A percentile compares a stretch with the other conserved stretches of the same genome.
Conservation (phyloP, 2,888 invertebrate species). For the Mythimna ferrago region DNA sequence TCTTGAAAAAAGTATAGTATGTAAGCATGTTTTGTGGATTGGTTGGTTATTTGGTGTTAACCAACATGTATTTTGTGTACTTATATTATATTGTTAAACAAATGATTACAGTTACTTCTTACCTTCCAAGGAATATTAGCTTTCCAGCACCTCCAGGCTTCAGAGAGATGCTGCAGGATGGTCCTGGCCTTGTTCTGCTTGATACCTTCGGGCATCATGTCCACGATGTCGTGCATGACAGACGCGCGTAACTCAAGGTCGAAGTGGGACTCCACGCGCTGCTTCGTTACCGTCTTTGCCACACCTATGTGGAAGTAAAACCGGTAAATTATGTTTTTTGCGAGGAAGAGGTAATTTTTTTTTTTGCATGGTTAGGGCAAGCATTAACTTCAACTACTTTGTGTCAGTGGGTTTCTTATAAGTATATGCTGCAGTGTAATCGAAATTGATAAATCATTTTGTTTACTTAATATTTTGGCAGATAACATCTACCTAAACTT, state of each 20-base stretch:
- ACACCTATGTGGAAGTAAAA: slow-evolving; percentile 91
- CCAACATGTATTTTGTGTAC: too few species aligned
- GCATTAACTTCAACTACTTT: not conserved
- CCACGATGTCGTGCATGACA: slow-evolving; percentile 99
- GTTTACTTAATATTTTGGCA: not conserved
- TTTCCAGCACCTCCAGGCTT: slow-evolving; percentile 99
- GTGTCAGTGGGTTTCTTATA: not conserved
- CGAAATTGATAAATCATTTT: not conserved
- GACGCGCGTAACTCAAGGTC: slow-evolving; percentile 99
- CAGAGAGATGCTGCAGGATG: slow-evolving; percentile 99
- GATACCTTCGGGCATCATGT: slow-evolving; percentile 99
- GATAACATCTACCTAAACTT: too few species aligned
- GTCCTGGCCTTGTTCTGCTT: slow-evolving; percentile 99
- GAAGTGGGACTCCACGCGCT: slow-evolving; percentile 99
- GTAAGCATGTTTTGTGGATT: too few species aligned
- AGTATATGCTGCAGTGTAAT: not conserved
- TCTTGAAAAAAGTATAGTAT: too few species aligned
- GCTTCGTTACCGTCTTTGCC: slow-evolving; percentile 99
- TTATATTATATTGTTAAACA: too few species aligned
- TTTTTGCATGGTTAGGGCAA: not conserved
- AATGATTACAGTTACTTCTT: slow-evolving; percentile 42
- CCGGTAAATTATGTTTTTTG: too few species aligned
- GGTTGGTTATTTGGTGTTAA: too few species aligned
- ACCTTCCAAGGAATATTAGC: slow-evolving; percentile 99
- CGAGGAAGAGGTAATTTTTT: not conserved